Base-by-base conservation (phyloP, 2,888 invertebrate species). In the Alsophila aescularia region DNA sequence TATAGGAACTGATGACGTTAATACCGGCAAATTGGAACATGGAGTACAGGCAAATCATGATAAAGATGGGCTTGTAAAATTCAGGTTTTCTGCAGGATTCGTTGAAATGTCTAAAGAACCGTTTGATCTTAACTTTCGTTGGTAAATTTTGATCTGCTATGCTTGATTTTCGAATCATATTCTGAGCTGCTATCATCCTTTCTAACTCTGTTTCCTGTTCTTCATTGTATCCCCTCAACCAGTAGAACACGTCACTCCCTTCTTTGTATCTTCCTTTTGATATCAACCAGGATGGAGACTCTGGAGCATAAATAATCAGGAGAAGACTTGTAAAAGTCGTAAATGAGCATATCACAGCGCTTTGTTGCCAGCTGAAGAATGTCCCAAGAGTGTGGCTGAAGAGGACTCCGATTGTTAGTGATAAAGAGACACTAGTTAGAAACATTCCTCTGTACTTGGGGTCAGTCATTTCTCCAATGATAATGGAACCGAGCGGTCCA, bases 21-120 rank as follows among this genome's bases (percentile, higher is more conserved):
- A 94, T 93, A 0, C 95, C 96, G 16, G 94, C 93, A 55, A 95
- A 93, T 72, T 95, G 95, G 66, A 94, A 94, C 71, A 93, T 93
- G 0, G 93, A 90, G 64, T 95, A 95, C 47, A 95, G 84, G 0
- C 93, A 85, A 50, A 93, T 89, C 81, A 95, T 92, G 39, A 94
- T 93, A 0, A 85, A 73, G 4, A 94, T 86, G 0, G 94, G 94
- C 67, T 93, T 93, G 52, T 92, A 85, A 70, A 95, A 95, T 66
- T 92, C 92, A 0, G 92, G 92, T 31, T 89, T 90, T 31, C 73
- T 79, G 0, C 84, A 69, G 0, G 87, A 85, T 2, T 66, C 65
- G 7, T 62, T 70, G 0, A 90, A 64, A 52, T 85, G 83, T 50
- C 70, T 72, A 41, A 78, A 76, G 12, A 73, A 75, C 5, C 80